Evolutionary conservation across 2,888 invertebrate genomes (phyloP), one percentile per base, ranked within the genome.

Genomic region (Athalia cordata): DNA sequence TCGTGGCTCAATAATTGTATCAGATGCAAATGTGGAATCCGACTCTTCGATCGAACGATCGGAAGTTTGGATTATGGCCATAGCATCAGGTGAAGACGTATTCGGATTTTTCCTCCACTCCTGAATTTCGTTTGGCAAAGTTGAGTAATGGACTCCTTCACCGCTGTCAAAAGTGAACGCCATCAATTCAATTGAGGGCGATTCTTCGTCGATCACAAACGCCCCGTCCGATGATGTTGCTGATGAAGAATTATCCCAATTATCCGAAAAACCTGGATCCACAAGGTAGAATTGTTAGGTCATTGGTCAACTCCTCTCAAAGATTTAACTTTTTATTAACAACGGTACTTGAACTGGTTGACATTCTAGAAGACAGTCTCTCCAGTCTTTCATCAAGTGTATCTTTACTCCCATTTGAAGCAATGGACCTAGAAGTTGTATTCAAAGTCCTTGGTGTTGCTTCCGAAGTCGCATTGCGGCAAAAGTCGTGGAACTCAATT

Each of bases 111-210:
- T 55, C 43, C 29, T 5, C 55, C 13, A 47, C 15, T 57, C 47
- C 45, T 11, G 5, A 4, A 72, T 5, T 15, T 72, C 13, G 45
- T 11, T 72, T 52, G 47, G 11, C 15, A 29, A 49, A 45, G 72
- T 59, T 13, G 72, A 72, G 4, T 59, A 6, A 1, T 9, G 13
- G 13, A 47, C 9, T 57, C 59, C 59, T 59, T 13, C 75, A 29
- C 49, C 62, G 43, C 50, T 64, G 11, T 64, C 75, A 15, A 75
- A 75, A 9, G 62, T 50, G 43, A 75, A 75, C 45, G 49, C 29
- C 62, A 75, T 75, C 62, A 75, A 29, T 45, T 75, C 75, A 29
- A 62, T 29, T 4, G 75, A 75, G n/a, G 75, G 62, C 50, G 75
- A 61, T 29, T 61, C 62, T 13, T 75, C 75, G 43, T 62, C 50